phyloP scores from a whole-genome alignment of 2,797 vertebrate species.

The Chrysocyon brachyurus region DNA sequence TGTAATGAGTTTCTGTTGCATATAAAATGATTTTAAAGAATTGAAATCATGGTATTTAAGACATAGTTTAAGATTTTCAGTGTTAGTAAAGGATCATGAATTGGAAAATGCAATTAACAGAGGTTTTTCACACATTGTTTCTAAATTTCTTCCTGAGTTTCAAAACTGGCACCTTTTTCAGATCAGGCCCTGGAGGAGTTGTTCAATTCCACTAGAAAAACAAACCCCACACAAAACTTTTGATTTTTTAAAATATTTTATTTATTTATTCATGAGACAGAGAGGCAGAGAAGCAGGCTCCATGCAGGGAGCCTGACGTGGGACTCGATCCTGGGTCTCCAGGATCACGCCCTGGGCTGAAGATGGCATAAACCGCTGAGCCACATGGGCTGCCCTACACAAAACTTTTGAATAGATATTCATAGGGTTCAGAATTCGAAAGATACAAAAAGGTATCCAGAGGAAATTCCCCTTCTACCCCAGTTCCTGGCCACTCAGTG shows the following conservation, averaged over 20 bases:
- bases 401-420: background rate
- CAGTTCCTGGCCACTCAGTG: background rate
- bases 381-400: no score
- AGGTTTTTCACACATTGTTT: slow-evolving; percentile 46
- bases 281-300: no score
- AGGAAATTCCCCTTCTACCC: background rate
- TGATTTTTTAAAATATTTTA: no score
- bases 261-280: no score
- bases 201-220: background rate
- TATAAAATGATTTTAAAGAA: slow-evolving; percentile 46
- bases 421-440: slow-evolving; percentile 24
- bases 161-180: slow-evolving; percentile 14
- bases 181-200: background rate
- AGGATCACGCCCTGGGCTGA: no score
- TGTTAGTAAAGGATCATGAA: background rate
- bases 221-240: background rate
- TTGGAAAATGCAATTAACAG: slow-evolving; percentile 7
- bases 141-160: slow-evolving; percentile 60
- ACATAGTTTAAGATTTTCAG: background rate
- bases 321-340: no score
- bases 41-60: slow-evolving; percentile 44
- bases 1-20: slow-evolving; percentile 32
- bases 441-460: background rate
- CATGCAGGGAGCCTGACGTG: no score
- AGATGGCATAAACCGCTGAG: no score